These are phyloP conservation scores for Heliopora coerulea DNA, from an alignment of 92 coral and sea anemone species.

Conservation along the genomic window DNA sequence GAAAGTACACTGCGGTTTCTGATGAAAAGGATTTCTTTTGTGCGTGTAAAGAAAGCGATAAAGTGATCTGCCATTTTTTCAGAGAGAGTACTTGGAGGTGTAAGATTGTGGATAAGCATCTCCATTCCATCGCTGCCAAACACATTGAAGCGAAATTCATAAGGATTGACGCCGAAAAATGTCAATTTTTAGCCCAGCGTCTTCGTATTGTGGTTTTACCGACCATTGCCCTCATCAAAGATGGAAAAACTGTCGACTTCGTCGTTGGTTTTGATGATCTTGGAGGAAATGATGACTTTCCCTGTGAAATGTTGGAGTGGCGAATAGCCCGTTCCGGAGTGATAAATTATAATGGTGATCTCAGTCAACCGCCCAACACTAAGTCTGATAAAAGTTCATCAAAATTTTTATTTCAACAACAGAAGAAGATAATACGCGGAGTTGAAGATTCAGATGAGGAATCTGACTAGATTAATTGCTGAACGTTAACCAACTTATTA, in stretches of 20 bases:
- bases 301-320: conserved; percentile 94
- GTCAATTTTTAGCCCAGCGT: conserved; percentile 78
- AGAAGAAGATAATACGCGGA: conserved; percentile 34
- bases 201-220: conserved; percentile 81
- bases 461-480: conserved; percentile 6
- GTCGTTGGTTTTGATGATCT: conserved; percentile 94
- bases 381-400: conserved; percentile 23
- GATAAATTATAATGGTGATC: conserved; percentile 86
- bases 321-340: conserved; percentile 85
- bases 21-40: conserved; percentile 94
- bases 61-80: conserved; percentile 88
- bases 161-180: conserved; percentile 78
- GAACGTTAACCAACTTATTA: background rate
- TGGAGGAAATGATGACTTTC: conserved; percentile 92
- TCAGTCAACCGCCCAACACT: conserved; percentile 72
- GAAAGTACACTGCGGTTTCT: conserved; percentile 78
- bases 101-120: conserved; percentile 94
- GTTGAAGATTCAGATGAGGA: conserved; percentile 36
- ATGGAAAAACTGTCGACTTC: conserved; percentile 90
- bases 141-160: conserved; percentile 94
- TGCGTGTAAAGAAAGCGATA: conserved; percentile 82
- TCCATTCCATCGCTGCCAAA: conserved; percentile 83
- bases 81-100: conserved; percentile 93
- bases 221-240: conserved; percentile 75
- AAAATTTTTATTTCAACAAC: conserved; percentile 27